A percentile compares a stretch with the other conserved stretches of the same genome.
Conservation (phyloP, 2,797 vertebrate genomes). For the Chloroceryle amazona region DNA sequence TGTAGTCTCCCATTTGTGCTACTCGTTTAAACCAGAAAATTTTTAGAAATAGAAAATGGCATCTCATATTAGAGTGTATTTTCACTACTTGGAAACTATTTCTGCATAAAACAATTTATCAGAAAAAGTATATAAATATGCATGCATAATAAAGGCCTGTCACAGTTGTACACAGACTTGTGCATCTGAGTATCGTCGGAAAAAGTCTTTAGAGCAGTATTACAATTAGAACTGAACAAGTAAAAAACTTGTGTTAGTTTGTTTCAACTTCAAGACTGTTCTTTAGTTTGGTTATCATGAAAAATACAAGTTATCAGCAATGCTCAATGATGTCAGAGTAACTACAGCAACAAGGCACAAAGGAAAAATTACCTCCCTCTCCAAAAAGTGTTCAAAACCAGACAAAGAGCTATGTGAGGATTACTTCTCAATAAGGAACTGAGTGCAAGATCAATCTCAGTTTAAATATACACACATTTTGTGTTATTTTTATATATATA, state of each 20-base stretch:
- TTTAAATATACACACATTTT: neutral
- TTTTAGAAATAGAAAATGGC: neutral
- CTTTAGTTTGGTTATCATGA: neutral
- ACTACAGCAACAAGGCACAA: neutral
- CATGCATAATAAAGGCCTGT: neutral
- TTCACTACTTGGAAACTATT: neutral
- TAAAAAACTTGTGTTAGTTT: neutral
- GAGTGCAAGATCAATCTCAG: neutral
- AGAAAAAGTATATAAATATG: neutral
- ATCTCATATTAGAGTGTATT: neutral
- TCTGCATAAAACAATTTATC: neutral
- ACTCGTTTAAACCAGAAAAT: neutral
- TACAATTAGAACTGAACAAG: neutral
- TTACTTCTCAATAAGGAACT: neutral
- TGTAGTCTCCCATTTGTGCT: neutral
- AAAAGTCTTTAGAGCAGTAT: neutral
- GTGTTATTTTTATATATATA: neutral
- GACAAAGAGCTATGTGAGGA: neutral
- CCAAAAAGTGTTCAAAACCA: neutral
- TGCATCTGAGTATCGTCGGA: neutral
- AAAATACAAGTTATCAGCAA: neutral
- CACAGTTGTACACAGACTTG: neutral
- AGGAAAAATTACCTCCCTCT: neutral
- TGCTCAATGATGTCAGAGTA: neutral
- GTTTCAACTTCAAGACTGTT: neutral